phyloP scores from a whole-genome alignment of 1,140 invertebrate genomes.

The Bemisia tabaci region DNA sequence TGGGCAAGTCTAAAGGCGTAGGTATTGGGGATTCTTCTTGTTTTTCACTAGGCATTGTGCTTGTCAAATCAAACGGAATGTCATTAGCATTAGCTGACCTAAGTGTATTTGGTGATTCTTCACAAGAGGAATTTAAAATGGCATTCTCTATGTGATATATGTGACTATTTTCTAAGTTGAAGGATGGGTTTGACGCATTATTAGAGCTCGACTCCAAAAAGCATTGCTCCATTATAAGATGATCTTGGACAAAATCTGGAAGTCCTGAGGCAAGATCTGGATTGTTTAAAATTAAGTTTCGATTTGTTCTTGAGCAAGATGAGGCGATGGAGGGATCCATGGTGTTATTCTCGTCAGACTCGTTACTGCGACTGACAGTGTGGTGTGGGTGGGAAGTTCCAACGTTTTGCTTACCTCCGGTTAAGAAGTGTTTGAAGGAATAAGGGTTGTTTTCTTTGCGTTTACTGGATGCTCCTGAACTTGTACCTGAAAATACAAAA shows the following conservation, averaged over 20 bases:
- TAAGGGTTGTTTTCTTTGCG: neutral
- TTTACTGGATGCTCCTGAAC: neutral
- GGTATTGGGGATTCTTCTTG: conserved; percentile 1
- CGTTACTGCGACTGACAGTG: neutral
- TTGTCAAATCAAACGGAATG: conserved; percentile 27
- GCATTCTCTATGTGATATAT: conserved; percentile 9
- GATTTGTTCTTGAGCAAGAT: neutral
- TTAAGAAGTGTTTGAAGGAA: neutral
- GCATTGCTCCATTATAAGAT: conserved; percentile 41
- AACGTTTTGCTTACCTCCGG: neutral
- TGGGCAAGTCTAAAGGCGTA: conserved; percentile 26
- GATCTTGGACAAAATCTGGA: conserved; percentile 46
- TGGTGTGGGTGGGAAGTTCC: neutral
- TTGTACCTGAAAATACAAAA: neutral
- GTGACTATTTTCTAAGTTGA: conserved; percentile 3
- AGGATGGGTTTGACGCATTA: neutral
- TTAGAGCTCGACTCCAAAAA: conserved; percentile 19
- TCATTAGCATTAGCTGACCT: neutral
- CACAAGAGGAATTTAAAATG: conserved; percentile 9
- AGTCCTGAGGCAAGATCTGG: conserved; percentile 26
- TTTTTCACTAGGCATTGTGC: neutral
- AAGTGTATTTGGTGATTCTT: neutral
- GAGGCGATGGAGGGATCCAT: neutral
- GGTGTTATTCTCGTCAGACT: neutral
- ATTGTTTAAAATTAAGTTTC: neutral